Base-by-base conservation (phyloP, 2,797 vertebrate genomes). In the Characodon lateralis region DNA sequence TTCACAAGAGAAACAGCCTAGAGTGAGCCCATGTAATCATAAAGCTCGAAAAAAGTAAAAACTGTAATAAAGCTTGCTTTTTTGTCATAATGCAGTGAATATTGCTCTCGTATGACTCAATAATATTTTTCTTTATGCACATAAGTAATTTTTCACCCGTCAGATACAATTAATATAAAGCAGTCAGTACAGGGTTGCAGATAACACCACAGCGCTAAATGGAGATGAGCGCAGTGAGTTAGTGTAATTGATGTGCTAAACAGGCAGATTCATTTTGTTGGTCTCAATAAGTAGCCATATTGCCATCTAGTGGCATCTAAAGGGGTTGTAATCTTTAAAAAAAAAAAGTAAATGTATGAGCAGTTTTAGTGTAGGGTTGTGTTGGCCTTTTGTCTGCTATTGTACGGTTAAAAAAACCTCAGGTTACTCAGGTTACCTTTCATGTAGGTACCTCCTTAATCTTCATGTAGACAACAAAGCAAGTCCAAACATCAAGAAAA, bases 371-470 rank as follows among this genome's bases (percentile, higher is more conserved):
- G 78, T 74, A 85, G 81, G 46, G 68, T 65, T 80, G 74, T 71
- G 74, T 83, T 89, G 93, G 91, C 89, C 90, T 92, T 92, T 90
- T 86, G 50, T 77, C 2, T 91, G 86, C 91, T 88, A 92, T 89
- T 89, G 89, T 68, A 20, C 26, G 9, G 9, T n/a, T 24, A 48
- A 78, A 79, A 86, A 73, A 78, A 83, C 82, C 24, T 41, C 28
- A 80, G 1, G 31, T 31, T 41, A 2, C 24, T 66, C 63, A 41
- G 39, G 39, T 66, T 41, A 24, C 18, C 20, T n/a, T n/a, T n/a
- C n/a, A n/a, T n/a, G n/a, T n/a, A 22, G 3, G 20, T 39, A 1
- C 22, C 39, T 43, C 35, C 39, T 66, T 13, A 41, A 22, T 41
- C 6, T 66, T 66, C 65, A 24, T n/a, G 22, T 43, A 39, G 35